phyloP scores from a whole-genome alignment of 2,888 invertebrate species.

The Chouioia cunea region DNA sequence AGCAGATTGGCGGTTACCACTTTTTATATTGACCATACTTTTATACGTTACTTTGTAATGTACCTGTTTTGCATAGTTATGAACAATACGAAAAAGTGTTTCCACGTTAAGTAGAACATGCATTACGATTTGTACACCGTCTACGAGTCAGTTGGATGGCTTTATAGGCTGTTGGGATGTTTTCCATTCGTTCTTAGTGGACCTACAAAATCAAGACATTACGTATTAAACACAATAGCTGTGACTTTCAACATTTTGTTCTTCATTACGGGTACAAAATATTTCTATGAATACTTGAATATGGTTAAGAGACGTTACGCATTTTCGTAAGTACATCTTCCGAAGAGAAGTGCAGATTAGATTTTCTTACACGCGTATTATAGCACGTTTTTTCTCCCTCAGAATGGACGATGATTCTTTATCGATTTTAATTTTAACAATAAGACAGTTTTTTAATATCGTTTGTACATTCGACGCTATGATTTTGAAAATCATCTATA shows the following conservation, averaged over 20 bases:
- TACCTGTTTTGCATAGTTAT: not conserved
- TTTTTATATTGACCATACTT: no score
- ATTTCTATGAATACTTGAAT: constrained; percentile 4
- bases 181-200: constrained; percentile 20
- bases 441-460: not conserved
- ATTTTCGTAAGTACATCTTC: not conserved
- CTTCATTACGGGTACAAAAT: constrained; percentile 1
- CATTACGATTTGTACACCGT: constrained; percentile 22
- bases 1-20: no score
- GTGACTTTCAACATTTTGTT: constrained; percentile 29
- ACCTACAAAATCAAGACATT: constrained; percentile 11
- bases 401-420: constrained; percentile 10
- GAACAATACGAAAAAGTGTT: no score
- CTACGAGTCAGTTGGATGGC: constrained; percentile 28
- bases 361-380: no score
- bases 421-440: not conserved
- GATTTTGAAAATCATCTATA: constrained; percentile 29
- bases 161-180: constrained; percentile 20
- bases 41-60: no score
- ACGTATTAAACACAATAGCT: constrained; percentile 10
- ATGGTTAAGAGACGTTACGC: not conserved
- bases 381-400: not conserved
- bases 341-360: no score
- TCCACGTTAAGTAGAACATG: not conserved
- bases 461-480: constrained; percentile 26